phyloP scores from a whole-genome alignment of 2,797 vertebrate species.

The Hypotaenidia philippensis region DNA sequence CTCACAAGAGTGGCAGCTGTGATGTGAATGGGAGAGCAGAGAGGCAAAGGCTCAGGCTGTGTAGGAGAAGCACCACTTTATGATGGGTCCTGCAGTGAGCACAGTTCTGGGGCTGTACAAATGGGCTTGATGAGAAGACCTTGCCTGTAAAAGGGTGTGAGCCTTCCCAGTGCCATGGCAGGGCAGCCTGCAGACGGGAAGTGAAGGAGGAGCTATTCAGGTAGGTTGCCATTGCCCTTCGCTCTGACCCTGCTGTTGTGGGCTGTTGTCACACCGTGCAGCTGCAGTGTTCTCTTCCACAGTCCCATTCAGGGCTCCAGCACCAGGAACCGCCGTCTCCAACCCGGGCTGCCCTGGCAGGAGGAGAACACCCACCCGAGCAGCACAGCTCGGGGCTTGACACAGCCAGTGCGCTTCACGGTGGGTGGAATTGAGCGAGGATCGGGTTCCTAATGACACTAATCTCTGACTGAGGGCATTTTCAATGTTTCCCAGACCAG shows the following conservation, averaged over 20 bases:
- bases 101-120: fast-evolving
- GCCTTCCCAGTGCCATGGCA: neutral
- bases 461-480: neutral
- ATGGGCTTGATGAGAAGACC: neutral
- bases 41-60: neutral
- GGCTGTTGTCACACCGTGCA: neutral
- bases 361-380: fast-evolving
- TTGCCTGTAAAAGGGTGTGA: neutral
- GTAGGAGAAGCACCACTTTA: neutral
- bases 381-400: neutral
- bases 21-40: neutral
- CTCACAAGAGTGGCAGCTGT: neutral
- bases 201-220: neutral
- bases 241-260: neutral
- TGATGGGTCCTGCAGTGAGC: fast-evolving
- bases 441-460: neutral
- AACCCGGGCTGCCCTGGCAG: neutral
- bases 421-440: neutral
- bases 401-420: neutral
- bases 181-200: neutral
- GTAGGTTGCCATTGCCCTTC: neutral
- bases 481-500: neutral
- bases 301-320: neutral
- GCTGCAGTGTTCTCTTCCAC: neutral
- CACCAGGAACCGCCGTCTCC: neutral